phyloP scores from a whole-genome alignment of 2,113 vertebrate genomes.

The Puntigrus tetrazona region DNA sequence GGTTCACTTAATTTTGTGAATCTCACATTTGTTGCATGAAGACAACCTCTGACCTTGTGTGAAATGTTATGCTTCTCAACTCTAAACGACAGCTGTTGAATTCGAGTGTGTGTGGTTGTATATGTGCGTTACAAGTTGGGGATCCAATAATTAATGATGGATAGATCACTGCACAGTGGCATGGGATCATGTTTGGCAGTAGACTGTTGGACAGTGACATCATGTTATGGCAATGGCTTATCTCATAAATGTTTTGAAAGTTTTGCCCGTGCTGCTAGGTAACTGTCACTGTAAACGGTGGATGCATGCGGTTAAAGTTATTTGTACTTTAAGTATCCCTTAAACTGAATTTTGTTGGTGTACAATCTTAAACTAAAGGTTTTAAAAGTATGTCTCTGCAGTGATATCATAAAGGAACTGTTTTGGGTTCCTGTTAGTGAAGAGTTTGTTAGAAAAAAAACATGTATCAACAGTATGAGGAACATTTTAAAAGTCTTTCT shows the following conservation, averaged over 20 bases:
- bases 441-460: too few species aligned
- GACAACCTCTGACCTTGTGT: constrained; percentile 18
- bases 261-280: not conserved
- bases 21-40: constrained; percentile 15
- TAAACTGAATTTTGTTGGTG: not conserved
- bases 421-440: not conserved
- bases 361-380: not conserved
- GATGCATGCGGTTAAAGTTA: not conserved
- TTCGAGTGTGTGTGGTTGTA: constrained; percentile 1
- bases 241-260: not conserved
- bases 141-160: not conserved
- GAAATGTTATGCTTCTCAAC: not conserved
- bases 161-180: not conserved
- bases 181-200: not conserved
- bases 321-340: not conserved
- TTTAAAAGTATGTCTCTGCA: not conserved
- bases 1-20: constrained; percentile 19
- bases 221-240: not conserved
- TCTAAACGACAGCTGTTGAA: not conserved
- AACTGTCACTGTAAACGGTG: not conserved
- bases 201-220: not conserved
- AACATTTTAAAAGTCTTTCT: not conserved
- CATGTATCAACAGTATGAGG: not conserved
- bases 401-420: not conserved
- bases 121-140: not conserved